Evolutionary conservation across 2,797 vertebrate genomes (phyloP).

Genomic region (Macroramphosus scolopax): DNA sequence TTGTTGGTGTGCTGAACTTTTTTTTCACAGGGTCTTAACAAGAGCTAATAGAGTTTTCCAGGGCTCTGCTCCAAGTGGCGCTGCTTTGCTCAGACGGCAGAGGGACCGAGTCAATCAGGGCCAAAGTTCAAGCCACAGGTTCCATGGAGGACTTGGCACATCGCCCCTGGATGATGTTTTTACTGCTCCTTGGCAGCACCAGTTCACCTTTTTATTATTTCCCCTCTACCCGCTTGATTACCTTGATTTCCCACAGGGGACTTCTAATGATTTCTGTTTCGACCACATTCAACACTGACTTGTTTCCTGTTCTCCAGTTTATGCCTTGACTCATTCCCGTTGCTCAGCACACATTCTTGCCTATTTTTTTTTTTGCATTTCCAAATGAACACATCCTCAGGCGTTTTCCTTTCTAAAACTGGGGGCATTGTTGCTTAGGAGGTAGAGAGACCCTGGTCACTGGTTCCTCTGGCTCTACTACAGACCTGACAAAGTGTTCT

Average conservation of each 20-base stretch:
- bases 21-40: slow-evolving; percentile 23
- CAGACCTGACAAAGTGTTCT: too few species aligned
- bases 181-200: slow-evolving; percentile 34
- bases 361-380: slow-evolving; percentile 26
- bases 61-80: slow-evolving; percentile 4
- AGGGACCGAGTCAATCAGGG: slow-evolving; percentile 22
- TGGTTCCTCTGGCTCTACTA: too few species aligned
- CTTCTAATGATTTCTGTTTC: slow-evolving; percentile 44
- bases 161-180: slow-evolving; percentile 52
- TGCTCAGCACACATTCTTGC: slow-evolving; percentile 18
- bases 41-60: slow-evolving; percentile 41
- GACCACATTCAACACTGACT: slow-evolving; percentile 36
- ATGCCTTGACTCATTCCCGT: slow-evolving; percentile 28
- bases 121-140: slow-evolving; percentile 45
- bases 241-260: slow-evolving; percentile 21
- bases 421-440: too few species aligned
- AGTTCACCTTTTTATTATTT: slow-evolving; percentile 54
- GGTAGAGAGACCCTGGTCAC: too few species aligned
- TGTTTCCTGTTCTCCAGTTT: slow-evolving; percentile 22
- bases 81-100: slow-evolving; percentile 15
- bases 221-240: slow-evolving; percentile 41
- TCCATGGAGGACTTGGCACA: slow-evolving; percentile 33
- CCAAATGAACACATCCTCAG: too few species aligned
- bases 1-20: slow-evolving; percentile 23
- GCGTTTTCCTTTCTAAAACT: too few species aligned